A percentile compares a stretch with the other conserved stretches of the same genome.
Conservation (phyloP, 2,113 vertebrate genomes). For the Melanocharis versteri region DNA sequence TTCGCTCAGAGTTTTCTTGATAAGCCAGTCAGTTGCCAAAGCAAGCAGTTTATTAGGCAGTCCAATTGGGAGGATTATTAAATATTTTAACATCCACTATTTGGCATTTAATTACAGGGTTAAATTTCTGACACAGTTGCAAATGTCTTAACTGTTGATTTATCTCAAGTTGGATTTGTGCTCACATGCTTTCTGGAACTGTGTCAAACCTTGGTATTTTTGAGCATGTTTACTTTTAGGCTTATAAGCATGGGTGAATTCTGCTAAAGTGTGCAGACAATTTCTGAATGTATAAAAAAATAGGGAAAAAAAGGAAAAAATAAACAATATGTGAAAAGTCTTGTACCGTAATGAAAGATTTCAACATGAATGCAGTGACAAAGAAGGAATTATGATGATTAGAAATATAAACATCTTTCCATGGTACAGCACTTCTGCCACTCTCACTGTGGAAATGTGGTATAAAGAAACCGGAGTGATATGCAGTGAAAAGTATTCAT, state of each 20-base stretch:
- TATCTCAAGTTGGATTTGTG: slow-evolving; percentile 35
- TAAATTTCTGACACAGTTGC: slow-evolving; percentile 47
- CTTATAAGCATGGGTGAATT: slow-evolving; percentile 16
- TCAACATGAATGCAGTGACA: background rate
- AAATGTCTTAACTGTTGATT: slow-evolving; percentile 17
- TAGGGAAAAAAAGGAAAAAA: background rate
- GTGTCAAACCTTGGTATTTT: slow-evolving; percentile 8
- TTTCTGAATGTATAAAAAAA: background rate
- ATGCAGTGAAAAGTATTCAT: background rate
- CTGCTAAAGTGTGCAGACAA: background rate
- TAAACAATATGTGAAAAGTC: background rate
- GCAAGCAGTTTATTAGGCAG: background rate
- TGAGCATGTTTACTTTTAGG: slow-evolving; percentile 2
- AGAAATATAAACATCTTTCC: background rate
- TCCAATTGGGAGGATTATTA: background rate
- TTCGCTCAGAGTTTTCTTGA: background rate
- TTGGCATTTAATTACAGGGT: background rate
- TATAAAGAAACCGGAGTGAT: background rate
- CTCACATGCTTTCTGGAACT: slow-evolving; percentile 43
- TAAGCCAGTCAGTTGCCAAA: background rate
- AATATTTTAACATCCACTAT: background rate
- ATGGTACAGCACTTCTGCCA: background rate
- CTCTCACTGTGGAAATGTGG: background rate
- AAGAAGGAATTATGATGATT: background rate
- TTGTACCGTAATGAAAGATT: background rate